Evolutionary conservation across 1,140 invertebrate species (phyloP), one percentile per base, ranked within the genome.

Genomic region (Cotesia chilonis): DNA sequence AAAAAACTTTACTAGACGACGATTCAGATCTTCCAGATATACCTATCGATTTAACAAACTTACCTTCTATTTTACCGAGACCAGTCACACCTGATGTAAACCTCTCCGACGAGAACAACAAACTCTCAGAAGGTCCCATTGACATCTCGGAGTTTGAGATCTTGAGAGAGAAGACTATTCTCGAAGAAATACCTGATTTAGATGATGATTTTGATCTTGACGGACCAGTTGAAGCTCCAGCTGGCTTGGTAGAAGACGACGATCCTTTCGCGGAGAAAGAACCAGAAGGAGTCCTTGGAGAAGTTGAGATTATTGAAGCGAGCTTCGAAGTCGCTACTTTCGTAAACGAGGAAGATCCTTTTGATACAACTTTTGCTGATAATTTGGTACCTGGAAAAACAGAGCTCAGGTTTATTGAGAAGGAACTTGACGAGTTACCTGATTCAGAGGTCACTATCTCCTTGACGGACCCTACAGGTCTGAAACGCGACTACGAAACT

Each of bases 301-400:
- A 81, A 1, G 60, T 77, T 5, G 84, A 85, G 57, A 85, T 87
- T 68, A 79, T 83, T 59, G 85, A 87, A 64, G 85, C 83, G 0
- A 83, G 81, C 67, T 87, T 87, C 55, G 85, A 83, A 70, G 83
- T 79, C 0, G 85, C 84, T 1, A 87, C 80, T n/a, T 85, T 83
- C 65, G 84, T 79, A 10, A 80, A 88, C 74, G 87, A 88, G 64
- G 88, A 89, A 71, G 94, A 95, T 90, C 94, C 94, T 0, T 96
- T 96, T 79, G 94, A 96, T 80, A 96, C 94, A 7, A 91, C 92
- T 60, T 94, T 94, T 86, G 94, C 92, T 0, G 92, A 94, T 52
- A 92, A 92, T 77, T 89, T 95, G 54, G 83, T 94, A 60, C 92
- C 92, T 6, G 91, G 91, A 47, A 91, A 92, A 82, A 85, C 87